phyloP scores from a whole-genome alignment of 2,888 invertebrate species.

The Lissonota sp. region DNA sequence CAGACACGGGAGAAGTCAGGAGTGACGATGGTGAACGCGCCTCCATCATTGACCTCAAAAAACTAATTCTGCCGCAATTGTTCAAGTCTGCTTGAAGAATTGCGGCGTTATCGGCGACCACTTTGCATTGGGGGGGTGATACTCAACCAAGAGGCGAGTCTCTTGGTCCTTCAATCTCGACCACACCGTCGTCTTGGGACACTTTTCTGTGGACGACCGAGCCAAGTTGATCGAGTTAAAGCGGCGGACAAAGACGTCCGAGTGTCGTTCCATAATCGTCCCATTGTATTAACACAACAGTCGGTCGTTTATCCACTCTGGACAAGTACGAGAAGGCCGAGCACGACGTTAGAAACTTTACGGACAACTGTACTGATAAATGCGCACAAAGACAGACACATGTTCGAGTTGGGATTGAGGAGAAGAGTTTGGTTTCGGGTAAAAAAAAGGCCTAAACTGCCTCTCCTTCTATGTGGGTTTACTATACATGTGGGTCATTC shows the following conservation, averaged over 20 bases:
- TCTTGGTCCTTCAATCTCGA: constrained; percentile 59
- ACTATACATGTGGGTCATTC: background rate
- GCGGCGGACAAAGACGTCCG: constrained; percentile 69
- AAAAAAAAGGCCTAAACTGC: constrained; percentile 8
- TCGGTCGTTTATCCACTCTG: constrained; percentile 72
- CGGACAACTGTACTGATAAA: constrained; percentile 28
- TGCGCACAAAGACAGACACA: background rate
- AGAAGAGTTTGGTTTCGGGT: background rate
- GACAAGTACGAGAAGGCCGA: constrained; percentile 16
- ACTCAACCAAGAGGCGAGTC: constrained; percentile 10
- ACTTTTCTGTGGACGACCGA: constrained; percentile 34
- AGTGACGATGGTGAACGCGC: constrained; percentile 35
- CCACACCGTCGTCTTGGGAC: background rate
- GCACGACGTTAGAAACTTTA: background rate
- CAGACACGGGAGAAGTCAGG: constrained; percentile 49
- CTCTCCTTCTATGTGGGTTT: background rate
- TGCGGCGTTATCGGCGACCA: too few relatives aligned
- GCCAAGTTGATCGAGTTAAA: constrained; percentile 73
- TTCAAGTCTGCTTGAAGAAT: background rate
- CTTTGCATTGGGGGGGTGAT: too few relatives aligned
- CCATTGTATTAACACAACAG: constrained; percentile 71
- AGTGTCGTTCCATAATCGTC: constrained; percentile 69
- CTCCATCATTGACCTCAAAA: too few relatives aligned
- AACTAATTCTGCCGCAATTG: too few relatives aligned
- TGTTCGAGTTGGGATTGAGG: background rate